phyloP scores from a whole-genome alignment of 2,113 vertebrate genomes.

The Zeus faber region DNA sequence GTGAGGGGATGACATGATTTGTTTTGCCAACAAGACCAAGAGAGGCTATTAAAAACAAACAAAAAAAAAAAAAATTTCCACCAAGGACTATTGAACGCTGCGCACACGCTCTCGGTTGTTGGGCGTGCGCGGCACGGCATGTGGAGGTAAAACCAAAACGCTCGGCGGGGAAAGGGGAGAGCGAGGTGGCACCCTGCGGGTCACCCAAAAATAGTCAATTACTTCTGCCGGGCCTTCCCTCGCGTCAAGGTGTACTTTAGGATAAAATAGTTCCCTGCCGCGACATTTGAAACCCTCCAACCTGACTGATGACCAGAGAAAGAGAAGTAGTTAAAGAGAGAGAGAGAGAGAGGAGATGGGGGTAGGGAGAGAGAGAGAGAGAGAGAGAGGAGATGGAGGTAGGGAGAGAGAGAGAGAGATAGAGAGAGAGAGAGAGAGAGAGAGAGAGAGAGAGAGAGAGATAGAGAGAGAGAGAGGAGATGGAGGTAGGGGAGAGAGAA shows the following conservation, averaged over 20 bases:
- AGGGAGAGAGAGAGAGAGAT: constrained; percentile 1
- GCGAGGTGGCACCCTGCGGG: constrained; percentile 8
- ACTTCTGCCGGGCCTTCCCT: constrained; percentile 32
- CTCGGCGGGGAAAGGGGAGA: no score
- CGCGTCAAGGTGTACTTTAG: constrained; percentile 33
- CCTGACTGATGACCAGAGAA: no score
- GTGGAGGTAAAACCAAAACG: no score
- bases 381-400: not conserved
- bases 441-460: not conserved
- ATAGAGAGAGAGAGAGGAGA: not conserved
- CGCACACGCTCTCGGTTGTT: no score
- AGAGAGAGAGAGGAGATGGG: not conserved
- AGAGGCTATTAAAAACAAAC: no score
- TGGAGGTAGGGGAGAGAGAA: not conserved
- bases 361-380: no score
- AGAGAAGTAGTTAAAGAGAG: not conserved
- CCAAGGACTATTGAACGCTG: no score
- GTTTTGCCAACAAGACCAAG: no score
- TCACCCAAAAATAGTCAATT: constrained; percentile 43
- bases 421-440: not conserved
- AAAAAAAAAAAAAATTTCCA: no score
- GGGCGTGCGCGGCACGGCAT: no score
- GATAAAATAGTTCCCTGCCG: constrained; percentile 31
- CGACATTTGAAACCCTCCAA: constrained; percentile 43
- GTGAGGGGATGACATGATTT: no score